Conservation (phyloP, 2,113 vertebrate genomes). For the Macaca fascicularis region T2T-MFA8v1.1 NC_088381.1:133707501-133708000, state of each 20-base stretch:
- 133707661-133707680: neutral
- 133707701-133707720: neutral
- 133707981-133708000: neutral
- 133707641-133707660: neutral
- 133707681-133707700: neutral
- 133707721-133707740: neutral
- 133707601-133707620: neutral
- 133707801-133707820: neutral
- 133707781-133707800: neutral
- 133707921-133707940: neutral
- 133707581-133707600: neutral
- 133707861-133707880: slow-evolving; percentile 8
- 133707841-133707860: neutral
- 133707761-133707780: neutral
- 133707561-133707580: neutral
- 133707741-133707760: neutral
- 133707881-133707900: neutral
- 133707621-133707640: neutral
- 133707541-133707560: neutral
- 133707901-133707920: neutral
- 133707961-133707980: neutral
- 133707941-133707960: neutral
- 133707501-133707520: neutral
- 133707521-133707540: neutral
- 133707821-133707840: neutral